Base-by-base conservation (phyloP, 2,888 invertebrate species). In the Drosophila nr. perissopoda region DNA sequence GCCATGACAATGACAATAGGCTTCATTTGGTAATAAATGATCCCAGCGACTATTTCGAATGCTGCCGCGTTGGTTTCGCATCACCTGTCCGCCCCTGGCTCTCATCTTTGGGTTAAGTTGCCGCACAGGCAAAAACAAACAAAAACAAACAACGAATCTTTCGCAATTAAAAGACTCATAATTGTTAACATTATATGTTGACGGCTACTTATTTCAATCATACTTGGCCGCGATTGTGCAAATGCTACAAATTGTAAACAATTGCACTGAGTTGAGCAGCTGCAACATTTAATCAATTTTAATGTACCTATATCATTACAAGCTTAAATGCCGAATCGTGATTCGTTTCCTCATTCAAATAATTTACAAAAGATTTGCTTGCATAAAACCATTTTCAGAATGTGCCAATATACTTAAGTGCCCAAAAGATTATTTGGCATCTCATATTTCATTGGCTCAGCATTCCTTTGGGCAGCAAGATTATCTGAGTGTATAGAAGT, bases 41-140 rank as follows among this genome's bases (percentile, higher is more conserved):
- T 40, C 1, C 21, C 27, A 61, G 27, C n/a, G 25, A 13, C 46
- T 33, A 40, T 48, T 38, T 40, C 27, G 48, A 59, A 38, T 46
- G 59, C 36, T 60, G 61, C 46, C 60, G 66, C 42, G 66, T 76
- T 68, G 79, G 76, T 57, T 57, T 66, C 52, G 64, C 78, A 63
- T 65, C 75, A 79, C 74, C 48, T 59, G 16, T n/a, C 51, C 21
- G 49, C 48, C 61, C 52, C 53, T 66, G 62, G 21, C 49, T 60
- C 46, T 40, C 13, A 59, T 82, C 82, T 84, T 64, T 83, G 82
- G 83, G 84, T 74, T 83, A 83, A 83, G 83, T 83, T 82, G 86
- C 36, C 42, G 69, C 65, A 66, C 64, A 52, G 63, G 51, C 62
- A 51, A 38, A 63, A 54, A 70, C 34, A 58, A 31, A 53, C 62